Conservation (phyloP, 2,113 vertebrate species). For the Dascyllus trimaculatus region DNA sequence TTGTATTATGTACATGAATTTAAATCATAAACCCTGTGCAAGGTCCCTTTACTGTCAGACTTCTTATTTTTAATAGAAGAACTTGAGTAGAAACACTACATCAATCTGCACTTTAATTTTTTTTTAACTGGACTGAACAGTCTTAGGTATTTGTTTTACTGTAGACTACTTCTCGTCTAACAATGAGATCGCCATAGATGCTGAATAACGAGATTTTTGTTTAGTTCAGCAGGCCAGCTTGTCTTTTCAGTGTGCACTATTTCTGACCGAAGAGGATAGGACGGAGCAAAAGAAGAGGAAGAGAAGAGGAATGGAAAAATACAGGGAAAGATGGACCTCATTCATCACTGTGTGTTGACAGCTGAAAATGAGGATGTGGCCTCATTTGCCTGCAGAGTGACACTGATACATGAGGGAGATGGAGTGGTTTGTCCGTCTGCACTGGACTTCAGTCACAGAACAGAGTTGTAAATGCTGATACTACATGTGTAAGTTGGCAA, state of each 20-base stretch:
- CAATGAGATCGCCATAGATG: conserved; percentile 52
- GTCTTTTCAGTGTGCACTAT: conserved; percentile 2
- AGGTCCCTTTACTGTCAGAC: conserved; percentile 26
- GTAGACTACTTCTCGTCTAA: conserved; percentile 43
- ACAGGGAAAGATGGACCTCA: not conserved
- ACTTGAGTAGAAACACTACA: conserved; percentile 50
- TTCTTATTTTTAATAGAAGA: conserved; percentile 39
- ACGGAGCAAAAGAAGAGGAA: not conserved
- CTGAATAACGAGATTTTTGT: conserved; percentile 67
- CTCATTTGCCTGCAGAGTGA: conserved; percentile 42
- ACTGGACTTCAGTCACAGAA: not conserved
- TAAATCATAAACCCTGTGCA: conserved; percentile 17
- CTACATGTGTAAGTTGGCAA: too few relatives aligned
- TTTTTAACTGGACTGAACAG: not conserved
- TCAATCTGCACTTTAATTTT: conserved; percentile 67
- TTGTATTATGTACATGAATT: conserved; percentile 16
- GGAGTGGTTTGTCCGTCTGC: not conserved
- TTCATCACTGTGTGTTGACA: conserved; percentile 10
- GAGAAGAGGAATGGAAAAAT: not conserved
- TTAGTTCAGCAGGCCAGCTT: conserved; percentile 17
- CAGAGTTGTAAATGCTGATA: not conserved
- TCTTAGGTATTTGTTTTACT: conserved; percentile 22
- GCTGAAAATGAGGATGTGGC: conserved; percentile 11
- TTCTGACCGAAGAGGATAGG: not conserved
- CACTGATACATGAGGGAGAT: conserved; percentile 6